Conservation (phyloP, 2,113 vertebrate species). For the Gnathonemus echidnorhynchus region DNA sequence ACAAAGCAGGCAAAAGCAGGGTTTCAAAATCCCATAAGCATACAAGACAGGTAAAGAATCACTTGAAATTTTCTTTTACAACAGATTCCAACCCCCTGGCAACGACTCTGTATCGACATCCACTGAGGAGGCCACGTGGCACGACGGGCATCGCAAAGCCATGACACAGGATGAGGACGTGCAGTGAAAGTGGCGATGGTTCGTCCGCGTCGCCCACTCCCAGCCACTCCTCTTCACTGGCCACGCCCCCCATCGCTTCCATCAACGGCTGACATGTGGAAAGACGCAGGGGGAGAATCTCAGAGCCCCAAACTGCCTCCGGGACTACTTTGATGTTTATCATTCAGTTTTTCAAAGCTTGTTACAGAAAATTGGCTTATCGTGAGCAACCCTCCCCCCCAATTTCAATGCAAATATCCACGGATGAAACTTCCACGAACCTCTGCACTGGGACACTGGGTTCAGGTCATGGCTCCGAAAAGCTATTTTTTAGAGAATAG, state of each 20-base stretch:
- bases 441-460: background rate
- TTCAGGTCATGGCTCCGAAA: background rate
- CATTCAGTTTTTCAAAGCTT: slow-evolving; percentile 40
- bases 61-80: background rate
- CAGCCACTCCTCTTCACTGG: background rate
- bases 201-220: too few relatives aligned
- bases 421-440: slow-evolving; percentile 38
- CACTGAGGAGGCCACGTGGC: background rate
- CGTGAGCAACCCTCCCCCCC: slow-evolving; percentile 32
- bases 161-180: background rate
- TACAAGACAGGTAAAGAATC: background rate
- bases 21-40: background rate
- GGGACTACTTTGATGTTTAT: slow-evolving; percentile 50
- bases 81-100: background rate
- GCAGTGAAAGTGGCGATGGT: background rate
- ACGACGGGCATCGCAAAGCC: background rate
- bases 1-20: background rate
- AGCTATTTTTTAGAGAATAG: background rate
- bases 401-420: slow-evolving; percentile 42
- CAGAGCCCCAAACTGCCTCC: slow-evolving; percentile 25
- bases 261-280: background rate
- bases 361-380: slow-evolving; percentile 40
- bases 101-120: background rate
- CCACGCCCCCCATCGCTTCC: background rate
- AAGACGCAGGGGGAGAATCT: background rate